Evolutionary conservation across 2,797 vertebrate genomes (phyloP).

Genomic region (Melanotaenia boesemani): DNA sequence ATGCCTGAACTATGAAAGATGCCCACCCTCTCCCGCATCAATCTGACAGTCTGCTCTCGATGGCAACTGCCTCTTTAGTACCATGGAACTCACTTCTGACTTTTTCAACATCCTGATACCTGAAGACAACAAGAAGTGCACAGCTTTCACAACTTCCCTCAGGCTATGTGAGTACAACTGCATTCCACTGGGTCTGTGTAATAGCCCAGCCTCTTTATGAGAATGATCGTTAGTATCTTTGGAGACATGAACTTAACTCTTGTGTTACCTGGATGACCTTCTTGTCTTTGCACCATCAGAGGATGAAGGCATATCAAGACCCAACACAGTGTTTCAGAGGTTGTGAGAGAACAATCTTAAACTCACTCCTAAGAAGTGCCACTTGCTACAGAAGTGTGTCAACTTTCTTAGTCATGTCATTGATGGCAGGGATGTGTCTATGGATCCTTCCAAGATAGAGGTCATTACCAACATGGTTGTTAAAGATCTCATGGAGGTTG

Average conservation of each 20-base stretch:
- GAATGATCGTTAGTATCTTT: conserved; percentile 25
- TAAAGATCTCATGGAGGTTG: background rate
- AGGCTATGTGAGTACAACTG: too few relatives aligned
- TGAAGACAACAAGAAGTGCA: background rate
- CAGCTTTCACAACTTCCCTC: background rate
- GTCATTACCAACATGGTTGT: background rate
- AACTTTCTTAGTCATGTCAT: background rate
- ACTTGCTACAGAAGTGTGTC: background rate
- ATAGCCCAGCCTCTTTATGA: conserved; percentile 6
- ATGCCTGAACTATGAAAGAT: background rate
- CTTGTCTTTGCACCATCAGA: conserved; percentile 22
- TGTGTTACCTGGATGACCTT: conserved; percentile 21
- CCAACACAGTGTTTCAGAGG: background rate
- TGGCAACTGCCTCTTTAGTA: background rate
- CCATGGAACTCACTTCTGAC: background rate
- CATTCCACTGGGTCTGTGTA: background rate
- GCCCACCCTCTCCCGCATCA: background rate
- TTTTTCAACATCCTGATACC: background rate
- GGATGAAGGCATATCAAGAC: conserved; percentile 1
- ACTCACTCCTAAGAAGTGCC: background rate
- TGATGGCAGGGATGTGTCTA: background rate
- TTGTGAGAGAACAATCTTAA: background rate
- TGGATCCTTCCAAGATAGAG: background rate
- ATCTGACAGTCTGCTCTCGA: background rate
- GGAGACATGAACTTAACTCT: conserved; percentile 36